Conservation (phyloP, 2,113 vertebrate genomes). For the Hemichromis elongatus region DNA sequence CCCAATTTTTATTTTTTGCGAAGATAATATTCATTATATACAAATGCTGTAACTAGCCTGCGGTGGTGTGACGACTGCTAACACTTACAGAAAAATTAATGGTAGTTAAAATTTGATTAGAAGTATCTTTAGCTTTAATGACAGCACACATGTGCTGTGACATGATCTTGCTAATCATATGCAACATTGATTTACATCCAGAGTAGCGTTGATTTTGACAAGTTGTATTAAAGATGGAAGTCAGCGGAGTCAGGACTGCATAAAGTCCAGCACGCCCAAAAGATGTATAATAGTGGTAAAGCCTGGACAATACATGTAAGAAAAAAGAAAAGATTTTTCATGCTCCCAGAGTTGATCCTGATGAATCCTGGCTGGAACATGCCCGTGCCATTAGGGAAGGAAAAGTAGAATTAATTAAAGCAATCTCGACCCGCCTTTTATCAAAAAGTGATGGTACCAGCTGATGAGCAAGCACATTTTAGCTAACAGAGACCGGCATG, state of each 20-base stretch:
- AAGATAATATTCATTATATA: neutral
- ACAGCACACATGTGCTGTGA: neutral
- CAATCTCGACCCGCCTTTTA: neutral
- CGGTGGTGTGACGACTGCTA: accelerated
- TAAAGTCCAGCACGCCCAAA: no score
- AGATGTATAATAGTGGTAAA: no score
- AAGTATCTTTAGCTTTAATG: accelerated
- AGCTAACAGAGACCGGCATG: neutral
- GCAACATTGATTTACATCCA: neutral
- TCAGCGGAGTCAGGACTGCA: neutral
- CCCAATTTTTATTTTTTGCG: neutral
- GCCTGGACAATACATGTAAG: neutral
- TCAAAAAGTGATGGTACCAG: neutral
- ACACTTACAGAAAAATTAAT: neutral
- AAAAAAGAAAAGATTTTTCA: neutral
- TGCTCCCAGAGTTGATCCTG: neutral
- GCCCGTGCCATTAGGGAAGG: neutral
- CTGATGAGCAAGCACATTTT: neutral
- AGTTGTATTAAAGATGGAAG: accelerated
- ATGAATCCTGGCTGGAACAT: neutral
- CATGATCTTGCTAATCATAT: neutral
- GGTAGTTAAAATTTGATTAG: neutral
- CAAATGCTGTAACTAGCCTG: neutral
- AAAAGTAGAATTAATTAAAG: neutral
- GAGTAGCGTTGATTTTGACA: neutral